Base-by-base conservation (phyloP, 2,113 vertebrate genomes). In the Picathartes gymnocephalus region DNA sequence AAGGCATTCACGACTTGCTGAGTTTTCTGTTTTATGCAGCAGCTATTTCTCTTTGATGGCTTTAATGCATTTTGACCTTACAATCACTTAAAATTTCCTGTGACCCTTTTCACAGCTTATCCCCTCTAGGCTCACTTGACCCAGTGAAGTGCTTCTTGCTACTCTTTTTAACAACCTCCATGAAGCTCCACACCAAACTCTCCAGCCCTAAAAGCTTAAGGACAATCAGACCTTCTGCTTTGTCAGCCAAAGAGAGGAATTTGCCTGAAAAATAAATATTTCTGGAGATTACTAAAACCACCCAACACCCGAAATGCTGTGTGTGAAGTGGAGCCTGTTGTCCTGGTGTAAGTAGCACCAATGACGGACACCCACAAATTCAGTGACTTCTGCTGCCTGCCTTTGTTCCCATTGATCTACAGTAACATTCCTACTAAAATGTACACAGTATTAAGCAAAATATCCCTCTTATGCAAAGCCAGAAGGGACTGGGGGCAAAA, bases 1-100 rank as follows among this genome's bases (percentile, higher is more conserved):
- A 72, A 78, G 86, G 40, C 28, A 20, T 60, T 88, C 47, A 44
- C n/a, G 66, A 19, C 24, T 81, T 39, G 39, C 65, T 88, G 64
- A 48, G 17, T 20, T 82, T 91, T 90, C 82, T 77, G 50, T 30
- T 86, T 62, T 50, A 66, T 71, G 45, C 37, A 79, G 81, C 74
- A 74, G 79, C 71, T 83, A 10, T 85, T 95, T 72, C 78, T 70
- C 70, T 93, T 80, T 83, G 56, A 77, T 77, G 44, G 19, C 39
- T 81, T 96, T 94, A 95, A 78, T 88, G 35, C 22, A n/a, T 82
- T 87, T 86, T 94, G 85, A 90, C 79, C 82, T 90, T 90, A 71
- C 64, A 83, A 56, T 76, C 93, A 71, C 68, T 85, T 85, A 70
- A 85, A 83, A 60, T 92, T 92, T 94, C 81, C 44, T 42, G 25